Percentiles rank a stretch among this genome's conserved stretches.
Evolutionary conservation across 2,113 vertebrate genomes (phyloP).

Genomic region (Cyanoliseus patagonus): DNA sequence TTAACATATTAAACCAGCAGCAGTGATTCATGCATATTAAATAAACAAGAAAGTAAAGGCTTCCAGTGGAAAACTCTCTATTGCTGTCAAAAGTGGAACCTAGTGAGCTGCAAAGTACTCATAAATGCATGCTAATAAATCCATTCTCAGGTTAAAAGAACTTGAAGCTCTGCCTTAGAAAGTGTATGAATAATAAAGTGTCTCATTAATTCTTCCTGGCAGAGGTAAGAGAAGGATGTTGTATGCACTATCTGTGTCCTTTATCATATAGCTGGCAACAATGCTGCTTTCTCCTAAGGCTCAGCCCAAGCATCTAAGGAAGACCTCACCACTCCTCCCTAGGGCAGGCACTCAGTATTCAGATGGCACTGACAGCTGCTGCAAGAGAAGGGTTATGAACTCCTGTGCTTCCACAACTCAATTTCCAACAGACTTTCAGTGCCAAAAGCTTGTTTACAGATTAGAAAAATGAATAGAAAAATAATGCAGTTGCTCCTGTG

Average conservation of each 20-base stretch:
- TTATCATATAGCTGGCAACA: neutral
- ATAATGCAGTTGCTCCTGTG: neutral
- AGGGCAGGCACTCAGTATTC: neutral
- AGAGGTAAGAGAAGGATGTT: neutral
- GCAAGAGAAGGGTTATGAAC: slow-evolving; percentile 46
- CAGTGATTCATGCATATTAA: neutral
- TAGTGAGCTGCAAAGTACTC: neutral
- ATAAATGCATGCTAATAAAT: neutral
- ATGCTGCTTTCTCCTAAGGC: neutral
- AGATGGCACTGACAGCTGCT: neutral
- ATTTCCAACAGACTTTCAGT: slow-evolving; percentile 2
- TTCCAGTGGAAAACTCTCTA: neutral
- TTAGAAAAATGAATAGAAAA: slow-evolving; percentile 23
- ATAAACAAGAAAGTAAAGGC: neutral
- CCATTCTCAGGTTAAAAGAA: neutral
- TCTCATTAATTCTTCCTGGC: neutral
- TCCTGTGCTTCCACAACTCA: slow-evolving; percentile 38
- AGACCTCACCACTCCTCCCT: neutral
- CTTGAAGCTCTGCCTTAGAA: neutral
- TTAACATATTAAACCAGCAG: neutral
- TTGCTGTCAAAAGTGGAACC: neutral
- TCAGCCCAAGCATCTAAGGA: neutral
- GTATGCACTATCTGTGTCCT: neutral
- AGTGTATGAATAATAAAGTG: neutral
- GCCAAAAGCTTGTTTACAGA: slow-evolving; percentile 55